Evolutionary conservation across 2,797 vertebrate genomes (phyloP), one percentile per base, ranked within the genome.

Genomic region (Salmo trutta): DNA sequence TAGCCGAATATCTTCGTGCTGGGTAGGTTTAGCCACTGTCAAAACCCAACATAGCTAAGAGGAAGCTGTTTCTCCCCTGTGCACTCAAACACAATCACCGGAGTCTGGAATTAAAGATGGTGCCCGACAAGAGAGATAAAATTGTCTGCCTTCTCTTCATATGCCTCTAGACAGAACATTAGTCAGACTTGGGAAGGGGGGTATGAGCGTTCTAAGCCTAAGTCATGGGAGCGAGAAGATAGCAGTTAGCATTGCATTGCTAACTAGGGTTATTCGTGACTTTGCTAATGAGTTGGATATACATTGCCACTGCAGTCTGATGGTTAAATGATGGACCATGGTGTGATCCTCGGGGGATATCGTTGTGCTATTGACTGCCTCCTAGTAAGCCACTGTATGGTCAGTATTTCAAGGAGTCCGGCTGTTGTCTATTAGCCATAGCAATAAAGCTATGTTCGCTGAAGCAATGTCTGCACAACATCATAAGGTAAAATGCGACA

Each of bases 1-100:
- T 4, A n/a, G 29, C 5, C 4, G 1, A 70, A 71, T 21, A 52
- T 21, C 3, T 41, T 70, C 81, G 77, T 78, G 71, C 29, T 51
- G 76, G 78, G 72, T 51, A 75, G 80, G 75, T 86, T 88, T 77
- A 77, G 80, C 75, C 83, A 83, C 82, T 72, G 72, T 87, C 84
- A 83, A 83, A 79, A 78, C 52, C 79, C 74, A 65, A 76, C 74
- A 16, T 1, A 62, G 17, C 78, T 77, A 70, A 1, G 19, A 79
- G 75, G 79, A 81, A 71, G 47, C 33, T 71, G 74, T 79, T 71
- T 78, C 3, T 8, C 56, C 56, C 76, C 71, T 71, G 47, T 85
- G 79, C 70, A 77, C 71, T 70, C 59, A 74, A 59, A 74, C 68
- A 73, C 71, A 87, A 78, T 59, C 71, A 79, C 75, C 53, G 6